A percentile compares a stretch with the other conserved stretches of the same genome.
These are phyloP conservation scores for Pegoplata infirma DNA, from an alignment of 2,888 invertebrate species.

Conservation along the genomic window DNA sequence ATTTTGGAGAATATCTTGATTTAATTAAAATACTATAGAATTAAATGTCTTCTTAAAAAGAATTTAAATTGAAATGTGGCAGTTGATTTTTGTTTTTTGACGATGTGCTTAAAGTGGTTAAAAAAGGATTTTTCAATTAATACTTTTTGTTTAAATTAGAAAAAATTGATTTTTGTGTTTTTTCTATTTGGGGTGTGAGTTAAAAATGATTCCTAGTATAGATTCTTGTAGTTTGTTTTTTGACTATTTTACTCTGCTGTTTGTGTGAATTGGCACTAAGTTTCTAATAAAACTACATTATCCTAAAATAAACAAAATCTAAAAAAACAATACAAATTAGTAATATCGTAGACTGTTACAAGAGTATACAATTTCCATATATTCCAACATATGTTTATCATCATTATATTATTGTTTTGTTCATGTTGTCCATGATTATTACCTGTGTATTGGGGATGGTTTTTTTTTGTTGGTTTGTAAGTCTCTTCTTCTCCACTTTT, in stretches of 20 bases:
- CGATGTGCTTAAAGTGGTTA: not conserved
- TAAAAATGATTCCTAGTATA: not conserved
- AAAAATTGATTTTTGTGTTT: no score
- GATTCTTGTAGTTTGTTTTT: constrained; percentile 1
- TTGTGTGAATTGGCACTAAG: constrained; percentile 58
- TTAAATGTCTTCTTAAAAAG: constrained; percentile 2
- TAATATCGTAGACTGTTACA: not conserved
- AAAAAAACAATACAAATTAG: constrained; percentile 16
- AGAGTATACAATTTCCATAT: constrained; percentile 4
- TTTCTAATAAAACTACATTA: constrained; percentile 53
- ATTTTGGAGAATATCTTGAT: no score
- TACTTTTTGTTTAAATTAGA: not conserved
- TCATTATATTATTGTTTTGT: not conserved
- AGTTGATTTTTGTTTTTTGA: not conserved
- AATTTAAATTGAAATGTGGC: constrained; percentile 8
- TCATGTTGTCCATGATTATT: constrained; percentile 11
- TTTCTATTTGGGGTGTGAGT: no score
- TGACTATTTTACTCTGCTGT: not conserved
- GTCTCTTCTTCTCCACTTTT: constrained; percentile 4
- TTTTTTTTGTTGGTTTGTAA: not conserved
- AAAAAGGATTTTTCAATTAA: not conserved
- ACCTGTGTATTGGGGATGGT: constrained; percentile 36
- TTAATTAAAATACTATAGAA: no score
- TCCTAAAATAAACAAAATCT: constrained; percentile 49
- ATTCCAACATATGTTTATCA: constrained; percentile 46